Conservation (phyloP, 2,113 vertebrate genomes). For the Procapra przewalskii region DNA sequence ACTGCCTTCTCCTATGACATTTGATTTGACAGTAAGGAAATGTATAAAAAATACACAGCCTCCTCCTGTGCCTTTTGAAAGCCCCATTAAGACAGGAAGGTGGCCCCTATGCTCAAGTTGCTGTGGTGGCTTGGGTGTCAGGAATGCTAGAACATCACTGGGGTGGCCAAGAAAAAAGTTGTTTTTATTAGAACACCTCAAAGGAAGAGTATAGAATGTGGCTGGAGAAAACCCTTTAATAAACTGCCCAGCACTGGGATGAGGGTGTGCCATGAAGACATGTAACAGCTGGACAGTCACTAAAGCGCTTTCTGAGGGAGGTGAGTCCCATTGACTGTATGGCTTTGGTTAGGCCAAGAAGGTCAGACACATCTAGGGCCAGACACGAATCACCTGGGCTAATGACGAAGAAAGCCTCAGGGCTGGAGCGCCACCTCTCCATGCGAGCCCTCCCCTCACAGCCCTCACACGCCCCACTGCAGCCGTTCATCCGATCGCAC, state of each 20-base stretch:
- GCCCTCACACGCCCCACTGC: neutral
- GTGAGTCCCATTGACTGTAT: neutral
- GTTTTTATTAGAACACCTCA: neutral
- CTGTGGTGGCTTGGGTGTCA: neutral
- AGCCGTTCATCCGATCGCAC: neutral
- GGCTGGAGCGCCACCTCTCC: too few relatives aligned
- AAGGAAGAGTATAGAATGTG: neutral
- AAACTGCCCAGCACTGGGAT: neutral
- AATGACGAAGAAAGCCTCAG: neutral
- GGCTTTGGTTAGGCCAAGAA: neutral
- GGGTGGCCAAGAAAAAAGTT: neutral
- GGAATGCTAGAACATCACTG: neutral
- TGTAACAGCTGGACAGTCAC: neutral
- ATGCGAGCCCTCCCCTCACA: neutral
- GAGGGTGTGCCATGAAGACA: neutral
- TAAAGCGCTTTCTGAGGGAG: neutral
- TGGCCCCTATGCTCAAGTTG: neutral
- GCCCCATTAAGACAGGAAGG: neutral
- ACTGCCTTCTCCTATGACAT: neutral
- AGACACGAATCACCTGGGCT: neutral
- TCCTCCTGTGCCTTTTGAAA: neutral
- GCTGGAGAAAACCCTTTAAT: neutral
- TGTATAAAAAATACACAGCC: neutral
- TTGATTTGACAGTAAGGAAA: neutral
- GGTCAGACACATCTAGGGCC: rapidly evolving